Percentiles rank a stretch among this genome's conserved stretches.
Evolutionary conservation across 2,888 invertebrate species (phyloP).

Genomic region (Brenthis hecate): DNA sequence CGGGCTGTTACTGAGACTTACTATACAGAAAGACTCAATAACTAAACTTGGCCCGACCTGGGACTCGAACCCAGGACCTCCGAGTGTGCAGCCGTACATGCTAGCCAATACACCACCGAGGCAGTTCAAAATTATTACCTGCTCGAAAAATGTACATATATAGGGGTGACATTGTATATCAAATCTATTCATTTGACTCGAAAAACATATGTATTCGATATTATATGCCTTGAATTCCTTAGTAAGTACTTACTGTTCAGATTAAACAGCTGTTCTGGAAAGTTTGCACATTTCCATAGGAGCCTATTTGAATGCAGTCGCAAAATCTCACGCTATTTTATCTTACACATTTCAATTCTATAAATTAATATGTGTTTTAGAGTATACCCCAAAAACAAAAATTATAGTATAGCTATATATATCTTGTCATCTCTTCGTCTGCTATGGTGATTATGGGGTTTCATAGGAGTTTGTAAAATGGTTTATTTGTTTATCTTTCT

Average conservation of each 20-base stretch:
- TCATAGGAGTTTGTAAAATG: too few relatives aligned
- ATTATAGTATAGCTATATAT: too few relatives aligned
- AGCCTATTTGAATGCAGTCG: conserved; percentile 14
- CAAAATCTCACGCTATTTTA: conserved; percentile 13
- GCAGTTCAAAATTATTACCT: too few relatives aligned
- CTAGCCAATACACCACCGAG: too few relatives aligned
- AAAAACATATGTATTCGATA: conserved; percentile 22
- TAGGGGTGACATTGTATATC: not conserved
- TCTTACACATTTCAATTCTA: not conserved
- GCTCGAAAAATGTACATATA: not conserved
- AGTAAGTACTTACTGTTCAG: conserved; percentile 19
- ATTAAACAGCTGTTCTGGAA: conserved; percentile 20
- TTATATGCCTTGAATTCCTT: conserved; percentile 12
- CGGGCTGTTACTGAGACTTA: too few relatives aligned
- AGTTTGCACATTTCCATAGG: conserved; percentile 12
- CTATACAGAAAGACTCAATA: too few relatives aligned
- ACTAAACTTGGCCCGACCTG: too few relatives aligned
- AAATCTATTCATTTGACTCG: conserved; percentile 18
- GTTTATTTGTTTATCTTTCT: too few relatives aligned
- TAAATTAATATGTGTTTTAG: not conserved
- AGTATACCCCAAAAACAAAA: not conserved
- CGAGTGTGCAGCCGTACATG: too few relatives aligned
- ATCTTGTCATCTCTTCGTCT: too few relatives aligned
- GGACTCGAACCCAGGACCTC: too few relatives aligned
- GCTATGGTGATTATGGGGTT: too few relatives aligned